These are phyloP conservation scores for Caenorhabditis sulstoni DNA, from an alignment of 2,888 invertebrate genomes.

Conservation along the genomic window DNA sequence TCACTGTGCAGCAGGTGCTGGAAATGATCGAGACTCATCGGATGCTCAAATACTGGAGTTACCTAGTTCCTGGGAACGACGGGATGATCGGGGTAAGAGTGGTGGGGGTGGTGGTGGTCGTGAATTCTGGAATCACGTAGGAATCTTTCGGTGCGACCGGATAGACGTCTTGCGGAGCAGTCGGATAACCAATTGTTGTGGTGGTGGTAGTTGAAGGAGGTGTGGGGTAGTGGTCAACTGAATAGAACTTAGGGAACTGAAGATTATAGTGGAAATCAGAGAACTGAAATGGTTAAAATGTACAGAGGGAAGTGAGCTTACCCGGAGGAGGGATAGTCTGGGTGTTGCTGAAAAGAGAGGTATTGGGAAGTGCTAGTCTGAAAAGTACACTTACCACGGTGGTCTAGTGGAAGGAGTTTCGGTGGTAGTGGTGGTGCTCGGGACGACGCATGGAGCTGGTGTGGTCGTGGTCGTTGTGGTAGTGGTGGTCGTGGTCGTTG, in stretches of 20 bases:
- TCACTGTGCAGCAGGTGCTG: too few relatives aligned
- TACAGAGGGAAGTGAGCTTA: background rate
- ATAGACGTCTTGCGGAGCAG: constrained; percentile 5
- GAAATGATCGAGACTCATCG: too few relatives aligned
- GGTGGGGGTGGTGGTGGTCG: constrained; percentile 1
- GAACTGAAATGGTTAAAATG: background rate
- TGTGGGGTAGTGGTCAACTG: background rate
- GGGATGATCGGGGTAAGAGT: background rate
- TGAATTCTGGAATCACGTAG: constrained; percentile 12
- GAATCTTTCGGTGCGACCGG: background rate
- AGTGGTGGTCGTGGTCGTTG: background rate
- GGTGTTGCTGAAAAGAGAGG: constrained; percentile 27
- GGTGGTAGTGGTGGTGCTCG: constrained; percentile 10
- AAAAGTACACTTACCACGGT: constrained; percentile 27
- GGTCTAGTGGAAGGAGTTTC: constrained; percentile 16
- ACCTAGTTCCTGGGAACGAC: background rate
- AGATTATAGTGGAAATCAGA: background rate
- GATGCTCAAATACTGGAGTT: background rate
- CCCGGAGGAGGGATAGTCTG: constrained; percentile 4
- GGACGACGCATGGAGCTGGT: constrained; percentile 7
- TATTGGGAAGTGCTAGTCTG: background rate
- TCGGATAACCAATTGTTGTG: constrained; percentile 10
- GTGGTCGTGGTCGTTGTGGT: background rate
- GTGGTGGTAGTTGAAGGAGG: background rate
- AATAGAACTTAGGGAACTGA: background rate